Evolutionary conservation across 53 echinoderm and acorn worm species (phyloP).

Genomic region (Echinometra lucunter): DNA sequence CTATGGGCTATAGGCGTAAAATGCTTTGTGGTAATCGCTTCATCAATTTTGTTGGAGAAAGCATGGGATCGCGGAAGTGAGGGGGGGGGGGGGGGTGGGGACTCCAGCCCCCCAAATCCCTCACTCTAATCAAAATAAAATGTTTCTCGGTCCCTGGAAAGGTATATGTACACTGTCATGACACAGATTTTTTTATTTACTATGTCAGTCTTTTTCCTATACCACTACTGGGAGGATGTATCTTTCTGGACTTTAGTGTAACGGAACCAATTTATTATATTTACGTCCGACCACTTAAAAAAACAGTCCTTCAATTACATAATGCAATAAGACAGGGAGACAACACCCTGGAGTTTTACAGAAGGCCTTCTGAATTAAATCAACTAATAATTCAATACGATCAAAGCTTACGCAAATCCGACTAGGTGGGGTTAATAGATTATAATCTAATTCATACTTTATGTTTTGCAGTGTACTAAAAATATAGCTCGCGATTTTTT

Average conservation of each 20-base stretch:
- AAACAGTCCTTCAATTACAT: not conserved
- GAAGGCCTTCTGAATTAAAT: not conserved
- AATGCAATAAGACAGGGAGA: not conserved
- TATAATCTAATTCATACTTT: not conserved
- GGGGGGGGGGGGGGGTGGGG: too few species aligned
- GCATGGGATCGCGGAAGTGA: too few species aligned
- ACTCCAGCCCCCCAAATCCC: too few species aligned
- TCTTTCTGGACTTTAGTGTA: too few species aligned
- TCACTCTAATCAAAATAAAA: too few species aligned
- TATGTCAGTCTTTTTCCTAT: not conserved
- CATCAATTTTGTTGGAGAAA: too few species aligned
- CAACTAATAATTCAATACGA: not conserved
- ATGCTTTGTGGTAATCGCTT: too few species aligned
- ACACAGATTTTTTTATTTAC: too few species aligned
- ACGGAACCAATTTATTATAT: not conserved
- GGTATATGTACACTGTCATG: too few species aligned
- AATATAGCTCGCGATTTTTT: not conserved
- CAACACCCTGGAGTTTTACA: not conserved
- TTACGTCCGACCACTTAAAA: not conserved
- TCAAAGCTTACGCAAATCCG: slow-evolving; percentile 5
- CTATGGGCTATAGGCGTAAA: too few species aligned
- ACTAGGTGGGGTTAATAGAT: not conserved
- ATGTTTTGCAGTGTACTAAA: not conserved
- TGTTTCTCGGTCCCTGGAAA: too few species aligned
- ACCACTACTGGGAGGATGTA: too few species aligned